Base-by-base conservation (phyloP, 2,797 vertebrate species). In the Anisognathus igniventris region DNA sequence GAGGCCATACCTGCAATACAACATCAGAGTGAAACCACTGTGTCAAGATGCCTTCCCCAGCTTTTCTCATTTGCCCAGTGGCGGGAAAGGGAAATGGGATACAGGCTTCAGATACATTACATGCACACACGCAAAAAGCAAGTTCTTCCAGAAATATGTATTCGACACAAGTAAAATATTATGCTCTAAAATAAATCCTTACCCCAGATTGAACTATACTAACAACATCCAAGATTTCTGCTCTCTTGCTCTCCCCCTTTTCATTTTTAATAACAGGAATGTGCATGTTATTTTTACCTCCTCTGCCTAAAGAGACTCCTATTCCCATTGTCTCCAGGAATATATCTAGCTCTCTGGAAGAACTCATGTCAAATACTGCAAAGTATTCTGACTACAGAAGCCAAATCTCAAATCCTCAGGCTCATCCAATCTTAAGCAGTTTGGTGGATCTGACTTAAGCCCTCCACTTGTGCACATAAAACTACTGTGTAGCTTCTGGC, bases 1-100 rank as follows among this genome's bases (percentile, higher is more conserved):
- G 99, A 99, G 99, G 99, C 99, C 99, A 99, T 99, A 99, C 99
- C 99, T 99, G 98, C 25, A 60, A 83, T 40, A 64, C 57, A 94
- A 94, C 68, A 88, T 37, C 77, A 88, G 79, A 94, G 71, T 48
- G 75, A 88, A 96, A 95, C 62, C 61, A 81, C 33, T 57, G 47
- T 6, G 88, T 95, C 91, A 96, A 75, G 54, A 91, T 57, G 79
- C 56, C 35, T 86, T 93, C 62, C 50, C 30, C 50, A 73, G 76
- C 17, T 91, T 86, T 72, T 88, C 78, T 48, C 48, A 65, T 66
- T 82, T 80, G 42, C 61, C 72, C 67, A 39, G 65, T 30, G 20
- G 39, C 62, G 81, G 39, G 45, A 91, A 78, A 62, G 75, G 54
- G 90, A 92, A 93, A 75, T 31, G 66, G 85, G 62, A 92, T 76